These are phyloP conservation scores for Punctoribates punctum DNA, from an alignment of 2,888 invertebrate genomes.

Conservation along the genomic window DNA sequence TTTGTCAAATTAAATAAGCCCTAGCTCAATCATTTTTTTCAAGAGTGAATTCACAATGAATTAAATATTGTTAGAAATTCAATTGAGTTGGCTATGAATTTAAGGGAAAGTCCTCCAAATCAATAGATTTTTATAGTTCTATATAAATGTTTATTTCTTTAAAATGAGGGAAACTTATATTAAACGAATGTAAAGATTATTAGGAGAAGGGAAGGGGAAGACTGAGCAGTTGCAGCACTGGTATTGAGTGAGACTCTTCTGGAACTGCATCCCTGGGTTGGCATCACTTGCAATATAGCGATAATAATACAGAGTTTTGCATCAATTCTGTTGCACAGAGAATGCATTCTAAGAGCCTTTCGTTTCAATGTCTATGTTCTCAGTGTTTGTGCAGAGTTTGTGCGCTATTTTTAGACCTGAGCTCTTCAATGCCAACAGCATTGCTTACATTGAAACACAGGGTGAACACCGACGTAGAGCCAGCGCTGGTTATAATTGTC, in stretches of 20 bases:
- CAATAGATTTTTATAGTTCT: background rate
- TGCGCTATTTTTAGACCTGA: background rate
- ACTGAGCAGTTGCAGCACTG: background rate
- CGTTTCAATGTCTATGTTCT: constrained; percentile 6
- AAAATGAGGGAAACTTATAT: background rate
- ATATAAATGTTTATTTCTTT: too few species aligned
- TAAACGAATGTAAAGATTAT: background rate
- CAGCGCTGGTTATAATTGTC: background rate
- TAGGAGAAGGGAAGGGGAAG: background rate
- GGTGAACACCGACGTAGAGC: background rate
- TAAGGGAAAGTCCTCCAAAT: background rate
- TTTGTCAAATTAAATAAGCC: too few species aligned
- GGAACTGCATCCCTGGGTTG: background rate
- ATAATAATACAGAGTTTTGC: constrained; percentile 7
- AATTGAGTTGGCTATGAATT: too few species aligned
- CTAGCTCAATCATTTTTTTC: too few species aligned
- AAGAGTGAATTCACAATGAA: too few species aligned
- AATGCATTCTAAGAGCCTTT: background rate
- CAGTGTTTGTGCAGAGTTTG: background rate
- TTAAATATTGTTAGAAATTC: too few species aligned
- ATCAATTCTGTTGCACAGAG: background rate
- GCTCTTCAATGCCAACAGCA: constrained; percentile 16
- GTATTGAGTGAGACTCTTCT: background rate
- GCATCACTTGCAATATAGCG: background rate
- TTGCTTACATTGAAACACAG: too few species aligned